Base-by-base conservation (phyloP, 2,113 vertebrate genomes). In the Hyperoodon ampullatus region DNA sequence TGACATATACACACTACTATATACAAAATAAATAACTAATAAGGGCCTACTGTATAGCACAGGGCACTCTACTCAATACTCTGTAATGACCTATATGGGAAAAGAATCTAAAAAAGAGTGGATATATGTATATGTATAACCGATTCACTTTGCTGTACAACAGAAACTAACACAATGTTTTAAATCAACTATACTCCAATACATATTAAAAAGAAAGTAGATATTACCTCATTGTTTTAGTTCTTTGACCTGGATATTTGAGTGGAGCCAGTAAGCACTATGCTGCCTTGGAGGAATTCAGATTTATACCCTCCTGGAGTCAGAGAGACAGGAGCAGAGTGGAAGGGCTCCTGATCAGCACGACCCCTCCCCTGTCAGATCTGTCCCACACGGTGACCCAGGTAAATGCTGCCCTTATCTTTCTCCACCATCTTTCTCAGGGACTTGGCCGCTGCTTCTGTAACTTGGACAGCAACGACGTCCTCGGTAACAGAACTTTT, bases 181-280 rank as follows among this genome's bases (percentile, higher is more conserved):
- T 75, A 30, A 33, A 50, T 33, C 44, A 50, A 33, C 16, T 77
- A 77, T 50, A 53, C 28, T 21, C 16, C 16, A 77, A 47, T 77
- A 53, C 50, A 53, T 53, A 53, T 1, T 53, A 53, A 53, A 53
- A 53, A 53, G 15, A 53, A 88, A 95, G 78, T 44, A 96, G 61
- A n/a, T 72, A 90, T 90, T 91, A 90, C 63, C 28, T 94, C 87
- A 89, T 98, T 58, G 77, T 75, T 96, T 68, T 85, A 87, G 77
- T 95, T 96, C 53, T 89, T 89, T 94, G 91, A 70, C 77, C 78
- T 96, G 53, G 28, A 75, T 95, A 93, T 94, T 86, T 94, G 83
- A 78, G 74, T 77, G 63, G 77, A 87, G 21, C 55, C 66, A 44
- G 47, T 94, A 92, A 93, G n/a, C 58, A 55, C 74, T 86, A 30